phyloP scores from a whole-genome alignment of 2,888 invertebrate species.

The Drosophila infuscata region DNA sequence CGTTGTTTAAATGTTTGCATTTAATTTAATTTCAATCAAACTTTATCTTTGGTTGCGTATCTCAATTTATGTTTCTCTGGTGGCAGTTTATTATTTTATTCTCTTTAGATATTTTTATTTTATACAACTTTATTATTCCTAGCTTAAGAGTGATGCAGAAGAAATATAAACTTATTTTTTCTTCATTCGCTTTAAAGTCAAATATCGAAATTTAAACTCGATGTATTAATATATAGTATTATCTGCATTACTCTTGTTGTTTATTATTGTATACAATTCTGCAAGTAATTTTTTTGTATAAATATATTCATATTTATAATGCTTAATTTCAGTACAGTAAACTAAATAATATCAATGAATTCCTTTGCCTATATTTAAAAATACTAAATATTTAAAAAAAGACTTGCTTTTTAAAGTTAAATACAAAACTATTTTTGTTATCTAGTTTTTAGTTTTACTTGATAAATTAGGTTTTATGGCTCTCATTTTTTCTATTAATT shows the following conservation, averaged over 20 bases:
- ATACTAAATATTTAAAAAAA: not conserved
- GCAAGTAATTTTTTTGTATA: not conserved
- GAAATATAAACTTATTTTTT: not conserved
- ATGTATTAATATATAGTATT: not conserved
- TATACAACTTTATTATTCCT: not conserved
- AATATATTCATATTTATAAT: not conserved
- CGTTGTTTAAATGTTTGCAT: not conserved
- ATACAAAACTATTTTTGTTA: not conserved
- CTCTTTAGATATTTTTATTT: not conserved
- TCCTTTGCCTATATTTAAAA: not conserved
- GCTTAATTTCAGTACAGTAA: not conserved
- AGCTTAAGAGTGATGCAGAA: constrained; percentile 14
- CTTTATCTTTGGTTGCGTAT: not conserved
- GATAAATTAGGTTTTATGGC: not conserved
- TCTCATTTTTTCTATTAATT: constrained; percentile 1
- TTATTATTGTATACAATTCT: not conserved
- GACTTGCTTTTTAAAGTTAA: not conserved
- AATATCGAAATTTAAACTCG: not conserved
- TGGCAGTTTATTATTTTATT: not conserved
- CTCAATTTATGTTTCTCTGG: not conserved
- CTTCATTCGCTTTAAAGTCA: not conserved
- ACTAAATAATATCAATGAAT: not conserved
- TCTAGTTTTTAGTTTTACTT: not conserved
- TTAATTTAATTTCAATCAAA: constrained; percentile 5
- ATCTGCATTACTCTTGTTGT: constrained; percentile 29